Percentiles rank a stretch among this genome's conserved stretches.
Evolutionary conservation across 1,140 invertebrate species (phyloP).

Genomic region (Drosophila malerkotliana): DNA sequence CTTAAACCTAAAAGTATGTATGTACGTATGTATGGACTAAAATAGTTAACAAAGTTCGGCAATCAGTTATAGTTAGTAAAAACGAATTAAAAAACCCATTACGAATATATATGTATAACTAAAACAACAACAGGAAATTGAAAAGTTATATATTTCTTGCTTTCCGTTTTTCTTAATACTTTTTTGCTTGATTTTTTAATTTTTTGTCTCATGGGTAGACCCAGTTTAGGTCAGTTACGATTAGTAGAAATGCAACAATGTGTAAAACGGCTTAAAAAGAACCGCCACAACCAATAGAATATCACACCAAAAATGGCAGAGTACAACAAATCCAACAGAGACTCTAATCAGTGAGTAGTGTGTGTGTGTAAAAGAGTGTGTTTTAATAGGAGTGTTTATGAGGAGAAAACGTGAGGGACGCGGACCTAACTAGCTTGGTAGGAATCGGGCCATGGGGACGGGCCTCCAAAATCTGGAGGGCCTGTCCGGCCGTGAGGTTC

Average conservation of each 20-base stretch:
- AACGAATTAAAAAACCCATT: constrained; percentile 64
- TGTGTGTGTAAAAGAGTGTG: constrained; percentile 6
- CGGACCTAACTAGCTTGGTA: constrained; percentile 71
- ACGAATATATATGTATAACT: constrained; percentile 46
- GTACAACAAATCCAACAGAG: constrained; percentile 76
- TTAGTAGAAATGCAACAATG: constrained; percentile 79
- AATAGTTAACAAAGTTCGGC: constrained; percentile 76
- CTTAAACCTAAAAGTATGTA: constrained; percentile 79
- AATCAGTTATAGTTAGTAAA: constrained; percentile 65
- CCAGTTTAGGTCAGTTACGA: constrained; percentile 24
- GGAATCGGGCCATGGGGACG: constrained; percentile 21
- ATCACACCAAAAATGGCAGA: constrained; percentile 83
- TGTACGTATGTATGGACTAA: constrained; percentile 76
- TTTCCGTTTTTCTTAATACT: constrained; percentile 12
- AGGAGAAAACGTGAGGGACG: constrained; percentile 59
- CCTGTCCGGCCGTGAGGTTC: constrained; percentile 49
- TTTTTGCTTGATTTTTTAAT: constrained; percentile 35
- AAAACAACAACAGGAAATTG: constrained; percentile 76
- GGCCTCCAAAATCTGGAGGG: neutral
- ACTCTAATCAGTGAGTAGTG: constrained; percentile 50
- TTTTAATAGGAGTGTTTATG: constrained; percentile 27
- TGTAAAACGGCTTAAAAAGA: constrained; percentile 73
- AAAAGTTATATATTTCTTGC: constrained; percentile 46
- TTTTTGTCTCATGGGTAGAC: constrained; percentile 28
- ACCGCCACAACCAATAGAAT: constrained; percentile 83